These are phyloP conservation scores for Drosophila cyrtoloma DNA, from an alignment of 2,888 invertebrate genomes.

Conservation along the genomic window DNA sequence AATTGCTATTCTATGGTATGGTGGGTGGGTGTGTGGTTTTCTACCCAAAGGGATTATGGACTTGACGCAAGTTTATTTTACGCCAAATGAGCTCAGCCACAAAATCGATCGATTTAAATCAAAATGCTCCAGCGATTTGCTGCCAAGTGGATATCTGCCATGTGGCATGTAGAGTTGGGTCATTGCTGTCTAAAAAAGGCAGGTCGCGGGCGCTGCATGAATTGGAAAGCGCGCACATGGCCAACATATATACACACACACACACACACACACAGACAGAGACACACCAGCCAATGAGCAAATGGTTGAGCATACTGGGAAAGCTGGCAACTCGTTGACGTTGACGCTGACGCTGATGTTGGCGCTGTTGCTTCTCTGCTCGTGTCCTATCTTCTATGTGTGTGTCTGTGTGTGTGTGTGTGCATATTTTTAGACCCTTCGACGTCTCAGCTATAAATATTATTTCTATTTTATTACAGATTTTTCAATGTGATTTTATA, in stretches of 20 bases:
- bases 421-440: slow-evolving; percentile 74
- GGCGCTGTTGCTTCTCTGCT: slow-evolving; percentile 48
- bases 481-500: slow-evolving; percentile 73
- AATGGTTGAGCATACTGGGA: slow-evolving; percentile 17
- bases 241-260: slow-evolving; percentile 26
- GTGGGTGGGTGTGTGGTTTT: slow-evolving; percentile 3
- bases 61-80: slow-evolving; percentile 78
- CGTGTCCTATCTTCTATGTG: slow-evolving; percentile 17
- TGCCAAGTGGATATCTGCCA: slow-evolving; percentile 47
- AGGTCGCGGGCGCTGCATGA: slow-evolving; percentile 72
- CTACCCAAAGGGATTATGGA: slow-evolving; percentile 74
- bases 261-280: not conserved
- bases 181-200: slow-evolving; percentile 55
- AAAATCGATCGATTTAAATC: slow-evolving; percentile 81
- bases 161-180: slow-evolving; percentile 30
- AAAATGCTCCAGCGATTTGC: slow-evolving; percentile 60
- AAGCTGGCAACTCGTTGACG: slow-evolving; percentile 51
- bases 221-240: slow-evolving; percentile 73
- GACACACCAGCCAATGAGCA: slow-evolving; percentile 5
- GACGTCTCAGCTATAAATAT: slow-evolving; percentile 81
- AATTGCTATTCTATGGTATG: slow-evolving; percentile 1
- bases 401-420: not conserved
- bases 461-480: slow-evolving; percentile 80
- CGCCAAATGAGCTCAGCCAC: slow-evolving; percentile 79
- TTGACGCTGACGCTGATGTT: slow-evolving; percentile 32